Evolutionary conservation across 2,113 vertebrate genomes (phyloP).

Genomic region (Lichenostomus cassidix): DNA sequence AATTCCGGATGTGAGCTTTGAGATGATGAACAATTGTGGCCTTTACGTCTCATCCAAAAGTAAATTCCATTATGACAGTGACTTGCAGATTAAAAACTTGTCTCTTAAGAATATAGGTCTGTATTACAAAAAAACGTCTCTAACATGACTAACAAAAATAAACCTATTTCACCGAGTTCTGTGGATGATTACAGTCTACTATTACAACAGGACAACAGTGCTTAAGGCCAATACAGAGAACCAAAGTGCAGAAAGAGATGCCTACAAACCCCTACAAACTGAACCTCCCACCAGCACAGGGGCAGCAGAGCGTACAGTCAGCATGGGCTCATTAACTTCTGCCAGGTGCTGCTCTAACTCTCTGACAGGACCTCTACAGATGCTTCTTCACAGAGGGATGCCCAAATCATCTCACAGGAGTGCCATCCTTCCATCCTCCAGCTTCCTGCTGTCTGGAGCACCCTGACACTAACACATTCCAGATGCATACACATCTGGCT

Average conservation of each 20-base stretch:
- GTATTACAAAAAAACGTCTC: not conserved
- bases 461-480: not conserved
- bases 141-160: not conserved
- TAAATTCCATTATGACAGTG: not conserved
- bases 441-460: not conserved
- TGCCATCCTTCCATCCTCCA: not conserved
- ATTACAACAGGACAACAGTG: not conserved
- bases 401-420: not conserved
- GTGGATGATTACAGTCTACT: not conserved
- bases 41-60: not conserved
- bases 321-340: not conserved
- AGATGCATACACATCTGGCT: not conserved
- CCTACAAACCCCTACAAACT: not conserved
- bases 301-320: not conserved
- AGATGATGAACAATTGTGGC: not conserved
- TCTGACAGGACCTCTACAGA: not conserved
- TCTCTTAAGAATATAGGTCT: not conserved
- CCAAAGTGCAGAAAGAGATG: not conserved
- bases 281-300: accelerated
- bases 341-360: not conserved
- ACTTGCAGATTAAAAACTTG: not conserved
- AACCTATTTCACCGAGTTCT: not conserved
- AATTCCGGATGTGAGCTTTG: not conserved
- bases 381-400: not conserved
- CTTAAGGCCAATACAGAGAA: not conserved